Percentiles rank a stretch among this genome's conserved stretches.
phyloP scores from a whole-genome alignment of 2,888 invertebrate species.

The Erebia ligea region DNA sequence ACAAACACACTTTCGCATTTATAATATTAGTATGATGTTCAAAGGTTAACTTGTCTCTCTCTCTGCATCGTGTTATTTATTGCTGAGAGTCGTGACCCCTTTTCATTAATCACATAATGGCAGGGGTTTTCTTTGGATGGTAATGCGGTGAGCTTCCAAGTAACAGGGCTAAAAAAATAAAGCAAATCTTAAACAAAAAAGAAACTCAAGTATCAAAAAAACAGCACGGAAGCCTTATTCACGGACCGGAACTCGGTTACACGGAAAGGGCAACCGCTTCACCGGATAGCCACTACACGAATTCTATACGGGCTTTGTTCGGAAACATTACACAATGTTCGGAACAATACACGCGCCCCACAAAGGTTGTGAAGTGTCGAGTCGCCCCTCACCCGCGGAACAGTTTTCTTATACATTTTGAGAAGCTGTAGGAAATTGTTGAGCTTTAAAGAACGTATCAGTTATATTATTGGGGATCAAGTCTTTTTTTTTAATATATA shows the following conservation, averaged over 20 bases:
- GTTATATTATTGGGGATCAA: not conserved
- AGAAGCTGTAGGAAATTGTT: not conserved
- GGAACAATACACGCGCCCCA: conserved; percentile 11
- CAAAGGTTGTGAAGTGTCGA: conserved; percentile 23
- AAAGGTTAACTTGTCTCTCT: too few relatives aligned
- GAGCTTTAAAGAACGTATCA: not conserved
- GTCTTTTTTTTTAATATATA: too few relatives aligned
- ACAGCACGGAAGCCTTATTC: conserved; percentile 3
- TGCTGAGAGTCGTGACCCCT: too few relatives aligned
- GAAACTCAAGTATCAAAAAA: conserved; percentile 16
- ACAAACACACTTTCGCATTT: too few relatives aligned
- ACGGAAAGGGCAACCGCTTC: conserved; percentile 14
- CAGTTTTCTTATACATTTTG: conserved; percentile 7
- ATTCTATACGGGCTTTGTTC: conserved; percentile 23
- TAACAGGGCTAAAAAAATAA: not conserved
- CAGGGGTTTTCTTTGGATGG: too few relatives aligned
- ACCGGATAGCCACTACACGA: conserved; percentile 16
- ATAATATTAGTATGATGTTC: too few relatives aligned
- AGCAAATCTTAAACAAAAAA: conserved; percentile 12
- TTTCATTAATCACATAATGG: too few relatives aligned
- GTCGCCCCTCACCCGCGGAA: not conserved
- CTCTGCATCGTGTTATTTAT: too few relatives aligned
- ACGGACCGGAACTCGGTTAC: not conserved
- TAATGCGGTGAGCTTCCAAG: too few relatives aligned
- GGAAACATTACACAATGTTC: conserved; percentile 17